phyloP scores from a whole-genome alignment of 1,140 invertebrate species.

The Tetramorium parvispinum region DNA sequence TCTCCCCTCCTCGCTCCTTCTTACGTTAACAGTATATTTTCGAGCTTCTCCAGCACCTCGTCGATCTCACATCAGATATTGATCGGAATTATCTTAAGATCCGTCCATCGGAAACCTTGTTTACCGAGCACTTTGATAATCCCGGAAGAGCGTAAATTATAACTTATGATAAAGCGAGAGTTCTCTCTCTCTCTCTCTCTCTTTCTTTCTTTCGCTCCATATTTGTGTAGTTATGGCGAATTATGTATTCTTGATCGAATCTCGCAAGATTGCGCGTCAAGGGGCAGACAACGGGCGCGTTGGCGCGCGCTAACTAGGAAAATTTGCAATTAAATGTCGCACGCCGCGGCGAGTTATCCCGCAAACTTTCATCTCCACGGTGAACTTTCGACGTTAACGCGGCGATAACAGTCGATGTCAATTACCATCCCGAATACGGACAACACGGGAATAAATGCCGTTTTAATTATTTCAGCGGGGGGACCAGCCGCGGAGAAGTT shows the following conservation, averaged over 20 bases:
- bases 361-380: slow-evolving; percentile 38
- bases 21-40: slow-evolving; percentile 7
- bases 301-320: slow-evolving; percentile 48
- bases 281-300: not conserved
- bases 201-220: too few relatives aligned
- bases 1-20: too few relatives aligned
- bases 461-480: slow-evolving; percentile 70
- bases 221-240: not conserved
- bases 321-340: slow-evolving; percentile 65
- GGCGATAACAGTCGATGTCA: slow-evolving; percentile 72
- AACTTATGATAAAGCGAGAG: not conserved
- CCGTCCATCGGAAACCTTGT: not conserved
- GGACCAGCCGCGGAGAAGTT: not conserved
- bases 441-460: slow-evolving; percentile 70
- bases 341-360: slow-evolving; percentile 20
- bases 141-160: not conserved
- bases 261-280: slow-evolving; percentile 8
- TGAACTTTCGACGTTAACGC: slow-evolving; percentile 69
- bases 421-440: slow-evolving; percentile 67
- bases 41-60: not conserved
- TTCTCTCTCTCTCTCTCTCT: not conserved
- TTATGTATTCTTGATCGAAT: slow-evolving; percentile 30
- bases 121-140: not conserved
- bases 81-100: not conserved
- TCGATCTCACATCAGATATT: not conserved